phyloP scores from a whole-genome alignment of 2,888 invertebrate species.

The Pristionchus fissidentatus region DNA sequence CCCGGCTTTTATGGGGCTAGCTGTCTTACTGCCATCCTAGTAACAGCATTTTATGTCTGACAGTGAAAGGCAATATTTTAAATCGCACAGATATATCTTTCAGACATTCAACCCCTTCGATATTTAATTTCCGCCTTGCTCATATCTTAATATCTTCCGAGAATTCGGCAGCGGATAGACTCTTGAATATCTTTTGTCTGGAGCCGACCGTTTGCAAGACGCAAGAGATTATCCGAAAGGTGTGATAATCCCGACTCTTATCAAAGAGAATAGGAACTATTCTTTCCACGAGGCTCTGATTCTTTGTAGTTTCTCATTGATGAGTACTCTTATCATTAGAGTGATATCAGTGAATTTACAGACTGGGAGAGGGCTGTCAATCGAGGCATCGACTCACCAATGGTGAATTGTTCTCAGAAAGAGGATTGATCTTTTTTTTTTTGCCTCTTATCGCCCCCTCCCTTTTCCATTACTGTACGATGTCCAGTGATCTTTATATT shows the following conservation, averaged over 20 bases:
- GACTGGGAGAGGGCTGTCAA: neutral
- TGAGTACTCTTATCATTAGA: too few species aligned
- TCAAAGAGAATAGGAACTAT: too few species aligned
- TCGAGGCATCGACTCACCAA: too few species aligned
- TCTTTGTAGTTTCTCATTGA: too few species aligned
- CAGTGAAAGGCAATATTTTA: too few species aligned
- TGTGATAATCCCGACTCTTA: constrained; percentile 42
- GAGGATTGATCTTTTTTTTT: neutral
- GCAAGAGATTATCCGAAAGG: constrained; percentile 22
- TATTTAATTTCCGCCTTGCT: too few species aligned
- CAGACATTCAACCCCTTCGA: too few species aligned
- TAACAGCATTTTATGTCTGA: neutral
- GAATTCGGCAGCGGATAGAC: neutral
- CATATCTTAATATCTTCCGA: neutral
- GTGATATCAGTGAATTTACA: too few species aligned
- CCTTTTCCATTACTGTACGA: neutral
- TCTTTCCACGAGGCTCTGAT: too few species aligned
- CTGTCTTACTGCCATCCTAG: neutral
- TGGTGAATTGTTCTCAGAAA: neutral
- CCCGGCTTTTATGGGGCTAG: neutral
- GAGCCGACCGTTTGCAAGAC: too few species aligned
- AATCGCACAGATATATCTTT: too few species aligned
- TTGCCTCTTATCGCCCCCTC: neutral
- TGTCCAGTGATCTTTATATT: neutral
- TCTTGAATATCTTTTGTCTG: constrained; percentile 22